Conservation (phyloP, 2,888 invertebrate species). For the Drosophila formosana region DNA sequence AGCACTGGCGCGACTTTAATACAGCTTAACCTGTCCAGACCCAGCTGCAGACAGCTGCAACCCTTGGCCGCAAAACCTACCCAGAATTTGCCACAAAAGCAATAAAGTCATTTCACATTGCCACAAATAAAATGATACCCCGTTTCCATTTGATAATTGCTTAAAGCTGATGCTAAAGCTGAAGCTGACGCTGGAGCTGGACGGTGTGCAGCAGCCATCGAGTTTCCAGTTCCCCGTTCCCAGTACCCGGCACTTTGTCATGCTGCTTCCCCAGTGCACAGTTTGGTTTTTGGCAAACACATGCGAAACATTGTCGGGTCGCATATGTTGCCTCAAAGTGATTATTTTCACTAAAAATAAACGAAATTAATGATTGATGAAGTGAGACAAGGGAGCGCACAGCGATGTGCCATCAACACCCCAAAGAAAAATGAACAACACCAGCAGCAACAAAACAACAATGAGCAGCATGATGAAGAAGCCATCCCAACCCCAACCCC, state of each 20-base stretch:
- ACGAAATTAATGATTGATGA: constrained; percentile 78
- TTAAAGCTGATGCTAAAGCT: constrained; percentile 51
- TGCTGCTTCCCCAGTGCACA: background rate
- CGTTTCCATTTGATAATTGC: constrained; percentile 74
- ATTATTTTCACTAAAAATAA: constrained; percentile 79
- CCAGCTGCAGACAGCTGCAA: constrained; percentile 28
- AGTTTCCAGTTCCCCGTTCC: background rate
- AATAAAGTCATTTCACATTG: constrained; percentile 42
- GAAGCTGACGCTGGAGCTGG: constrained; percentile 25
- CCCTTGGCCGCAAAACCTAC: constrained; percentile 27
- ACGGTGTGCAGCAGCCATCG: constrained; percentile 40
- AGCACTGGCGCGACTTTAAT: constrained; percentile 19
- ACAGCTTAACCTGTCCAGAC: constrained; percentile 45
- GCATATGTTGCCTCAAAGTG: constrained; percentile 77
- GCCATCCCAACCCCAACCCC: background rate
- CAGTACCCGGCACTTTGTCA: constrained; percentile 50
- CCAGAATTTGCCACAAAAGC: constrained; percentile 33
- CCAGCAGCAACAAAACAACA: constrained; percentile 16
- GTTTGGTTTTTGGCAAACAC: constrained; percentile 52
- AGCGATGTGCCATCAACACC: constrained; percentile 46
- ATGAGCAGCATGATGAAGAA: constrained; percentile 9
- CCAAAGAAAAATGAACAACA: constrained; percentile 15
- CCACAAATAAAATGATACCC: constrained; percentile 53
- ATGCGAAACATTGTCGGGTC: constrained; percentile 67
- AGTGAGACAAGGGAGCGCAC: constrained; percentile 72